These are phyloP conservation scores for Clupea harengus DNA, from an alignment of 2,113 vertebrate genomes.

Conservation along the genomic window DNA sequence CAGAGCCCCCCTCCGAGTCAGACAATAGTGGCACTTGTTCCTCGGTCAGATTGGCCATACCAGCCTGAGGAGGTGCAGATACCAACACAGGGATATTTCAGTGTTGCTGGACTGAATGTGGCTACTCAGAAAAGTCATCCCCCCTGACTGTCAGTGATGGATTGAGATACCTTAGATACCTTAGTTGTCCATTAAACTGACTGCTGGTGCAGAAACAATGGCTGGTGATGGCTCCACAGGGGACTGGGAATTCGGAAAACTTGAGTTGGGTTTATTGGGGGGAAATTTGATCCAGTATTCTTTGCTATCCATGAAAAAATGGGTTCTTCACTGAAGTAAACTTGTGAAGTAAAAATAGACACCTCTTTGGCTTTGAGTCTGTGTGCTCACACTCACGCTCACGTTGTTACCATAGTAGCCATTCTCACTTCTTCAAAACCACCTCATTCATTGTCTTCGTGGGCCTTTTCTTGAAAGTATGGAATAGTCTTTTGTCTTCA, in stretches of 20 bases:
- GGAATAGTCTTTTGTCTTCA: not conserved
- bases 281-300: not conserved
- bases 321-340: not conserved
- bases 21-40: slow-evolving; percentile 46
- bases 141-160: not conserved
- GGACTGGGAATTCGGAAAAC: not conserved
- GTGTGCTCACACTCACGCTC: not conserved
- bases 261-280: not conserved
- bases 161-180: not conserved
- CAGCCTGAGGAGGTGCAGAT: not conserved
- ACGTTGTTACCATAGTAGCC: not conserved
- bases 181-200: not conserved
- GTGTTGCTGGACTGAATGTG: not conserved
- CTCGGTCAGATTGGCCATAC: slow-evolving; percentile 26
- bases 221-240: not conserved
- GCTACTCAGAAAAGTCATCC: not conserved
- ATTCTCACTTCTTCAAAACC: not conserved
- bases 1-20: not conserved
- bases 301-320: not conserved
- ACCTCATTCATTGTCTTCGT: not conserved
- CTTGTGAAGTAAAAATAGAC: not conserved
- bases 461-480: not conserved
- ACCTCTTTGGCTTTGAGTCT: not conserved
- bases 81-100: not conserved
- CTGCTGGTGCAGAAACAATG: not conserved